phyloP scores from a whole-genome alignment of 2,113 vertebrate species.

The Fulmarus glacialis region DNA sequence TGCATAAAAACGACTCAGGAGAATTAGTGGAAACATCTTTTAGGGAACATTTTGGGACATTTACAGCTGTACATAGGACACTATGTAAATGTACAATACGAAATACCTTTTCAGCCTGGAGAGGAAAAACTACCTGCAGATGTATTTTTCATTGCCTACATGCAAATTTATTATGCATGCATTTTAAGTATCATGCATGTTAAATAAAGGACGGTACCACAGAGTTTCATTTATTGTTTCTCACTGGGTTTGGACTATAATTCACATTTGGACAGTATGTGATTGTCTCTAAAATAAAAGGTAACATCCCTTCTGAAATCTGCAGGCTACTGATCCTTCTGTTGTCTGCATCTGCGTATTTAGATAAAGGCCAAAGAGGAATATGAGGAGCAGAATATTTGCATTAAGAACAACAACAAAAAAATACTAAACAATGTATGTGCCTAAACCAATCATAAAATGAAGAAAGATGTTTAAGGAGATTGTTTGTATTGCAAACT shows the following conservation, averaged over 20 bases:
- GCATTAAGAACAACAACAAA: not conserved
- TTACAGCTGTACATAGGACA: not conserved
- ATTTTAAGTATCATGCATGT: not conserved
- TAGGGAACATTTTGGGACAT: not conserved
- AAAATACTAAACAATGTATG: not conserved
- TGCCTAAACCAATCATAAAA: not conserved
- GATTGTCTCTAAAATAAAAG: not conserved
- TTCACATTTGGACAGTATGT: not conserved
- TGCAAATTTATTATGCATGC: not conserved
- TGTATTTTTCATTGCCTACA: not conserved
- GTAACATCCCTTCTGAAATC: not conserved
- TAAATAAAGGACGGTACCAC: not conserved
- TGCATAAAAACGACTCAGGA: not conserved
- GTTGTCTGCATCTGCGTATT: not conserved
- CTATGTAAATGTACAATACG: not conserved
- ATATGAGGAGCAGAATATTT: not conserved
- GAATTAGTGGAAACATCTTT: not conserved
- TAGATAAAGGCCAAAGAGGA: not conserved
- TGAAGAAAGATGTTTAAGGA: not conserved
- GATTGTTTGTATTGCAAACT: not conserved
- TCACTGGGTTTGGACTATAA: not conserved
- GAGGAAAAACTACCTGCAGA: not conserved
- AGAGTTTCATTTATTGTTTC: not conserved
- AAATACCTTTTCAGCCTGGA: not conserved
- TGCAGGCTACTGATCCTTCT: not conserved